A percentile compares a stretch with the other conserved stretches of the same genome.
These are phyloP conservation scores for Perizoma affinitatum DNA, from an alignment of 2,888 invertebrate genomes.

Conservation along the genomic window DNA sequence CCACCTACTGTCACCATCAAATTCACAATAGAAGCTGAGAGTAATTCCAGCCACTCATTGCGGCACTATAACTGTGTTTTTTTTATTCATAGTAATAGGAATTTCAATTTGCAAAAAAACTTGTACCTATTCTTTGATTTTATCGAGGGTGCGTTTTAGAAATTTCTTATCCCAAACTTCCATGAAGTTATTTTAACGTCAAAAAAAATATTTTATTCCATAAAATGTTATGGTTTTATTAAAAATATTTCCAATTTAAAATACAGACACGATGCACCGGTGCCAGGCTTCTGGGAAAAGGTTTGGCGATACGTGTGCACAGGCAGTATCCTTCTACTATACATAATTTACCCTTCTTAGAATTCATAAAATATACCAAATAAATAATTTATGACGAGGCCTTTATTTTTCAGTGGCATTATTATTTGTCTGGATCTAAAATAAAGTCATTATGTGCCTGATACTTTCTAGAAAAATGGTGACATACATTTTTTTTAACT, in stretches of 20 bases:
- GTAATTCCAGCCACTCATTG: too few relatives aligned
- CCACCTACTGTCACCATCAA: too few relatives aligned
- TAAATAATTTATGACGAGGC: slow-evolving; percentile 7
- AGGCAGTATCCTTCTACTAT: slow-evolving; percentile 13
- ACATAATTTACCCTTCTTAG: slow-evolving; percentile 22
- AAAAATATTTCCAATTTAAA: slow-evolving; percentile 19
- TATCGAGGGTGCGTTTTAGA: too few relatives aligned
- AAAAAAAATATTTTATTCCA: too few relatives aligned
- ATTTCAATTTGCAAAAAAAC: too few relatives aligned
- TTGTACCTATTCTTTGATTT: too few relatives aligned
- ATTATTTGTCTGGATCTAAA: neutral
- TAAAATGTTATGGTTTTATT: neutral
- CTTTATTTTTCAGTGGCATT: neutral
- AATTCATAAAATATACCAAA: slow-evolving; percentile 5
- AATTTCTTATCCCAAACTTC: too few relatives aligned
- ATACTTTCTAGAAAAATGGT: neutral
- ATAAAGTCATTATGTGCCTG: neutral
- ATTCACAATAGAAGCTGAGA: too few relatives aligned
- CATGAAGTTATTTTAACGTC: too few relatives aligned
- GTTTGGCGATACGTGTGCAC: slow-evolving; percentile 26
- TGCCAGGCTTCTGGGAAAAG: slow-evolving; percentile 27
- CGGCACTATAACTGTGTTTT: too few relatives aligned
- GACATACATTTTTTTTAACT: neutral
- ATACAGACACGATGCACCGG: slow-evolving; percentile 26
- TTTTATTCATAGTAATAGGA: too few relatives aligned